Conservation (phyloP, 2,113 vertebrate genomes). For the Phocoena phocoena region DNA sequence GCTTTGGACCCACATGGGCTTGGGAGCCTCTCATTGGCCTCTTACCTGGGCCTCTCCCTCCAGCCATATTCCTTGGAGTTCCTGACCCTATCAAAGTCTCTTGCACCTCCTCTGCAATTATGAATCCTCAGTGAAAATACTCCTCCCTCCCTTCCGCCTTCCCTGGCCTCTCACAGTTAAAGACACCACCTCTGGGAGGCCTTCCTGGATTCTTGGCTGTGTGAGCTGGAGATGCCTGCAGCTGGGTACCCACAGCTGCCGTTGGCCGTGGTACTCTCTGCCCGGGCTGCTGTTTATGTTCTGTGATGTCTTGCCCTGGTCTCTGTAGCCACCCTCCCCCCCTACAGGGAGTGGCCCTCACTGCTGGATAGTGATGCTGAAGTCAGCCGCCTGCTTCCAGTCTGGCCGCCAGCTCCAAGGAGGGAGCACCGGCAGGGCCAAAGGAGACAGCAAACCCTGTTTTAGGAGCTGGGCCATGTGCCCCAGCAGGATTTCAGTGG, state of each 20-base stretch:
- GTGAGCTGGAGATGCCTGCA: background rate
- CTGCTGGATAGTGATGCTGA: fast-evolving
- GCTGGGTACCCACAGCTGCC: background rate
- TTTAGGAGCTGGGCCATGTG: background rate
- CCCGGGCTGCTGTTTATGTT: background rate
- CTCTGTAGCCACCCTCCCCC: background rate
- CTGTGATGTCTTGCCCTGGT: background rate
- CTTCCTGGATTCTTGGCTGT: background rate
- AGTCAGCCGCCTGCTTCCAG: background rate
- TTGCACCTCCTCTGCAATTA: background rate
- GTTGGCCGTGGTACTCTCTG: fast-evolving
- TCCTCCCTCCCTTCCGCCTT: background rate
- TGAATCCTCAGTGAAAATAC: background rate
- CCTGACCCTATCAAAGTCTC: background rate
- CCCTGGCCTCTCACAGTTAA: background rate
- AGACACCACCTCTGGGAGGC: background rate
- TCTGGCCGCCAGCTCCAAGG: fast-evolving
- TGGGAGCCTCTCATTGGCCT: background rate
- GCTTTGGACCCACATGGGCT: background rate
- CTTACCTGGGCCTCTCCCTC: background rate
- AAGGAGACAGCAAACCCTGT: background rate
- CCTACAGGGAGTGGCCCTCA: background rate
- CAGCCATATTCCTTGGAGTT: background rate
- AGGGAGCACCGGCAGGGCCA: too few relatives aligned
- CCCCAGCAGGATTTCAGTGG: too few relatives aligned